Evolutionary conservation across 2,797 vertebrate species (phyloP), one percentile per base, ranked within the genome.

Genomic region (Anguilla pacifica): DNA sequence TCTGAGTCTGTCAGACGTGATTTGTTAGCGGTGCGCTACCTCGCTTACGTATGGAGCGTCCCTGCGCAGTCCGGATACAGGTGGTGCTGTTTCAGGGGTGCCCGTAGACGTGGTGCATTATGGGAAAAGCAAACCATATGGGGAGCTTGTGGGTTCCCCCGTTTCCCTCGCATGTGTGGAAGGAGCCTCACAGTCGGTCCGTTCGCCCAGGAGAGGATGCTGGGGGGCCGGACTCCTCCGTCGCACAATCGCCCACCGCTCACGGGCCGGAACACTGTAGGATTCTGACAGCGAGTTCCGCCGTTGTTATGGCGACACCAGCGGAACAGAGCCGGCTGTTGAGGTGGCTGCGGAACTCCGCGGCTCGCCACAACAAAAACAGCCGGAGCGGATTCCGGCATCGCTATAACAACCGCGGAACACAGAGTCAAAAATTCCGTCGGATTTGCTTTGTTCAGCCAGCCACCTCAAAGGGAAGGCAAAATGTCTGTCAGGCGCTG

Each of bases 221-320:
- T 81, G 86, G 70, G 81, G 88, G 87, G 84, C 49, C 72, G 86
- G 82, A 90, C 86, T 86, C 90, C 88, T 84, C 79, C 43, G 72
- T 72, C 82, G 79, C 70, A 90, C 55, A 57, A 84, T 85, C 86
- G 64, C 61, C 83, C 85, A 88, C 70, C 77, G 61, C 84, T 64
- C 74, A n/a, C 43, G 59, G 55, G 86, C 77, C 35, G 25, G 39
- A 91, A 89, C 92, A 92, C 92, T 92, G 93, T 93, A 89, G 92
- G 93, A 86, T 95, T 95, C 90, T 92, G n/a, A 90, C 90, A 86
- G 91, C 93, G 93, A 94, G 92, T 94, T 94, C 92, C 88, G 91
- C 83, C 72, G 94, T 95, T 89, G 95, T 94, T 94, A 95, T 95
- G 94, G 95, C 92, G 93, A 95, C 95, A 0, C 89, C 90, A 88